A percentile compares a stretch with the other conserved stretches of the same genome.
phyloP scores from a whole-genome alignment of 2,888 invertebrate genomes.

The Trimorus sp. region DNA sequence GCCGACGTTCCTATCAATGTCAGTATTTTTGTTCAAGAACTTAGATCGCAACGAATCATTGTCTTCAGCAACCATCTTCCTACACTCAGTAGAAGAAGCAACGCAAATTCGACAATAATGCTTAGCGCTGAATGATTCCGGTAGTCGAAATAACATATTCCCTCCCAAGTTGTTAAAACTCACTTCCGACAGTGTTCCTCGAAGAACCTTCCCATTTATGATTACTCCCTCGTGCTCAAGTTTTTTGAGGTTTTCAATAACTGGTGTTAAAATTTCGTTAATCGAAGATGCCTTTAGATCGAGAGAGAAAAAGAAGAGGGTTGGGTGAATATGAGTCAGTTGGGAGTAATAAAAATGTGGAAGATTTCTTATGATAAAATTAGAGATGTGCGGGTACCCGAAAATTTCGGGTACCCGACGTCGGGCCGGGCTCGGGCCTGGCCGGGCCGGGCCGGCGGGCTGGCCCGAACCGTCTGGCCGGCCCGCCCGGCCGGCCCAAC shows the following conservation, averaged over 20 bases:
- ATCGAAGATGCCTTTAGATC: conserved; percentile 36
- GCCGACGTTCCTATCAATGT: conserved; percentile 12
- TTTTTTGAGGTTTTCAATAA: neutral
- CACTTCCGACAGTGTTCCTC: conserved; percentile 35
- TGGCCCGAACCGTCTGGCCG: too few relatives aligned
- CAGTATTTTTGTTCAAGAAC: neutral
- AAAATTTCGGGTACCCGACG: too few relatives aligned
- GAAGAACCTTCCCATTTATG: conserved; percentile 28
- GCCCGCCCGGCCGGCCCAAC: too few relatives aligned
- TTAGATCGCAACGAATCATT: conserved; percentile 8
- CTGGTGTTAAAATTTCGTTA: conserved; percentile 35
- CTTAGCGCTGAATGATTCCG: conserved; percentile 27
- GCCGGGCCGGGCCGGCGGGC: too few relatives aligned
- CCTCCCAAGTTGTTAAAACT: conserved; percentile 53
- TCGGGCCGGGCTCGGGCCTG: too few relatives aligned
- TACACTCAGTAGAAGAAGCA: neutral
- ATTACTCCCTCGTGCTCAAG: too few relatives aligned
- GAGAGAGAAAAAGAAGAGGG: conserved; percentile 45
- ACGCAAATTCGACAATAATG: conserved; percentile 15
- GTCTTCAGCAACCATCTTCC: neutral
- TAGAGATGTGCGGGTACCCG: too few relatives aligned
- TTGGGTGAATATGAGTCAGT: conserved; percentile 44
- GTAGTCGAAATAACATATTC: conserved; percentile 40
- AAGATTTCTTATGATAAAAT: conserved; percentile 50
- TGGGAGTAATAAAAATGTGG: conserved; percentile 46